phyloP scores from a whole-genome alignment of 2,113 vertebrate genomes.

The Theristicus caerulescens region DNA sequence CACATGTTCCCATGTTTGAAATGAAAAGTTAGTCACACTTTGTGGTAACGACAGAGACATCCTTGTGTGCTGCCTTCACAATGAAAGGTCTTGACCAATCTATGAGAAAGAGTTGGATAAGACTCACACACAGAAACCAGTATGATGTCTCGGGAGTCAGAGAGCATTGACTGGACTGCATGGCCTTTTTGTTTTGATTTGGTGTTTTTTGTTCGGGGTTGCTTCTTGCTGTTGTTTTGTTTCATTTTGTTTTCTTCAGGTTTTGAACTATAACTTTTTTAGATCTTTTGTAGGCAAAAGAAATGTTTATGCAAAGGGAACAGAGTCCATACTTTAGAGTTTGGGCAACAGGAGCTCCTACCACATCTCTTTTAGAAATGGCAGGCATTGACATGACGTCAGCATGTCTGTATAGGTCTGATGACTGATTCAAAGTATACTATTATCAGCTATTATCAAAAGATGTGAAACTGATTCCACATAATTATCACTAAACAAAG shows the following conservation, averaged over 20 bases:
- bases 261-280: background rate
- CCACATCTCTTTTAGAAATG: background rate
- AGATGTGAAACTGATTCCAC: background rate
- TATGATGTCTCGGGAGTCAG: background rate
- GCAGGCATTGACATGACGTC: background rate
- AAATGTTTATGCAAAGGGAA: background rate
- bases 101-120: background rate
- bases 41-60: background rate
- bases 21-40: background rate
- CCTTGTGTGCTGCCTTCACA: background rate
- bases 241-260: background rate
- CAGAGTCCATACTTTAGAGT: background rate
- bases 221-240: background rate
- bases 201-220: fast-evolving
- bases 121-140: background rate
- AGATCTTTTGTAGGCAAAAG: background rate
- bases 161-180: background rate
- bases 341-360: background rate
- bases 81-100: background rate
- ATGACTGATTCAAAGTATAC: background rate
- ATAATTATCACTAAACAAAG: background rate
- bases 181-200: background rate
- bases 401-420: background rate
- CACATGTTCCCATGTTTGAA: background rate
- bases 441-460: background rate